Base-by-base conservation (phyloP, 1,140 invertebrate genomes). In the Ctenoplectra terminalis region DNA sequence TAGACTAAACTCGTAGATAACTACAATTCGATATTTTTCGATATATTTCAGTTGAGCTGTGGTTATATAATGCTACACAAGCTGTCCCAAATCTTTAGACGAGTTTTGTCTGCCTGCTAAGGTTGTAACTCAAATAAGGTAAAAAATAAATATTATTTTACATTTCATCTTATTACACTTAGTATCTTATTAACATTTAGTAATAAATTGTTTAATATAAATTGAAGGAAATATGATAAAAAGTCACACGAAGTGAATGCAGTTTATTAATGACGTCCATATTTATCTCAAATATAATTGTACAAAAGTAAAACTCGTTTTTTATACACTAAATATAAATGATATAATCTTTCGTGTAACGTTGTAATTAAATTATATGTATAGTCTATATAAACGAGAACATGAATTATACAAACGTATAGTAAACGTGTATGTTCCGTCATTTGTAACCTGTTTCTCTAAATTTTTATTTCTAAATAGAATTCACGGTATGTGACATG, bases 61-160 rank as follows among this genome's bases (percentile, higher is more conserved):
- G 17, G 23, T 77, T 77, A 77, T 70, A 26, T 77, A 77, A 77
- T 46, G n/a, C n/a, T 0, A 26, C n/a, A 52, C n/a, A n/a, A n/a
- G 8, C 17, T 56, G 43, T 40, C 4, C 8, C 11, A 17, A 4
- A 1, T 5, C 7, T 20, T 1, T 1, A n/a, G 4, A 9, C 8
- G 23, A 11, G 15, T 46, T 7, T 69, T 6, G 5, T 20, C 15
- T 5, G 13, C 13, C 1, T 15, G n/a, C 37, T 17, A 23, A 52
- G 13, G 20, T n/a, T 13, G 5, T 37, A 0, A 29, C 13, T 37
- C 6, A 26, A 13, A 9, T 9, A 6, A 6, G 4, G 4, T n/a
- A 61, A 74, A 48, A 4, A 2, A 0, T 48, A n/a, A 64, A 15
- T 67, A 34, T 9, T n/a, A 17, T 54, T 43, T 40, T 20, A 63